phyloP scores from a whole-genome alignment of 1,140 invertebrate species.

The Pemphigus obesinymphae region DNA sequence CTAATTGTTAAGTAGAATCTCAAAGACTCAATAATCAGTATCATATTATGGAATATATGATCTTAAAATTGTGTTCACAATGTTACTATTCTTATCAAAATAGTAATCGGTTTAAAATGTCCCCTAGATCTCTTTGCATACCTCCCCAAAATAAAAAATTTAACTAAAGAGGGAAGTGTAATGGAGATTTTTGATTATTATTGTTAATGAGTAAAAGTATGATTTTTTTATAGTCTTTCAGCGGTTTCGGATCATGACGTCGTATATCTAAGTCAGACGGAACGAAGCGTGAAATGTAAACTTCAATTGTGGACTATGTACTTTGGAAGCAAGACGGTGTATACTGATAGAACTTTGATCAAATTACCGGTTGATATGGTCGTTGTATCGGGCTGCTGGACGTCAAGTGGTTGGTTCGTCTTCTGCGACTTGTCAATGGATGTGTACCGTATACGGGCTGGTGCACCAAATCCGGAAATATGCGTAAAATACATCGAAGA shows the following conservation, averaged over 20 bases:
- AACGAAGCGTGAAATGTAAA: background rate
- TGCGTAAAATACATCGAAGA: background rate
- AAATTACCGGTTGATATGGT: background rate
- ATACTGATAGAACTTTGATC: background rate
- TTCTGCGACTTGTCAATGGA: background rate
- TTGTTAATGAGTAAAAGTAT: too few relatives aligned
- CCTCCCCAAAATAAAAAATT: too few relatives aligned
- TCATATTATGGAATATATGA: too few relatives aligned
- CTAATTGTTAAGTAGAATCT: too few relatives aligned
- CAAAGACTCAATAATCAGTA: too few relatives aligned
- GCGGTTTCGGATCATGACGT: background rate
- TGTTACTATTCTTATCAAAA: too few relatives aligned
- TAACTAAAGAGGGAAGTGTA: too few relatives aligned
- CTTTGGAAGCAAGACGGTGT: background rate
- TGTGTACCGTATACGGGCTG: background rate
- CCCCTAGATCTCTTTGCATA: too few relatives aligned
- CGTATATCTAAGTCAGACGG: constrained; percentile 4
- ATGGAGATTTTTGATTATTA: too few relatives aligned
- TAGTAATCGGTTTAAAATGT: too few relatives aligned
- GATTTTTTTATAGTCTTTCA: background rate
- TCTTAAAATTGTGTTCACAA: too few relatives aligned
- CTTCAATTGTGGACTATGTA: constrained; percentile 21
- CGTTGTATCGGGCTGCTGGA: background rate
- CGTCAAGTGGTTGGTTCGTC: background rate
- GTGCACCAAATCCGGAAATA: background rate